Evolutionary conservation across 2,888 invertebrate genomes (phyloP), one percentile per base, ranked within the genome.

Genomic region (Melolontha melolontha): DNA sequence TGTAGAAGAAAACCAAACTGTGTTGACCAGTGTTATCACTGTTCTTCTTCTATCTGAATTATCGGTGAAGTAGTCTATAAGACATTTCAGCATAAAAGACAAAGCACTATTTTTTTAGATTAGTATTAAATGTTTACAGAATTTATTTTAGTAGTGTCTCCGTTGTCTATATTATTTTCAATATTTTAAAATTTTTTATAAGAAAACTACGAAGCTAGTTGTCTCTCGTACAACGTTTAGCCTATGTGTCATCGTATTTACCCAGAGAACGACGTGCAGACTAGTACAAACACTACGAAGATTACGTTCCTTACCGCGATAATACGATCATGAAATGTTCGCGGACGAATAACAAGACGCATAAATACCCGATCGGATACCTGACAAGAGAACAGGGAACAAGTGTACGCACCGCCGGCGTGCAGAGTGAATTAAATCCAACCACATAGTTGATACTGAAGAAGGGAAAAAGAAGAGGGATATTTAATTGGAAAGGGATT

Each of bases 241-340:
- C 14, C 16, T 16, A 17, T 40, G 55, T 40, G 55, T 55, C 40
- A 40, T 17, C n/a, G 55, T 41, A 55, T 55, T 55, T 55, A 55
- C 55, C 41, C 12, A 11, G 16, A 16, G 55, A 55, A 55, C 22
- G 41, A 22, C 55, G 41, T 55, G 41, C 57, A 17, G 22, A 42
- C 57, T 57, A n/a, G 57, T 44, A 44, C 57, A 5, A 57, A 57
- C 44, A 57, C 44, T 57, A 57, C 57, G 57, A 67, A 63, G 62
- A 67, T 67, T 67, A 62, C 67, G 67, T 54, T 63, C 42, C 59
- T 67, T 63, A 62, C 62, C 59, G 51, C 69, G 72, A 72, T 72
- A 69, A 70, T 70, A 63, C 72, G 72, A 70, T 72, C 70, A 67
- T 66, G 67, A 69, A 67, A 66, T 72, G 72, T 72, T 70, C 66